Evolutionary conservation across 2,888 invertebrate genomes (phyloP).

Genomic region (Parnassius orleans): DNA sequence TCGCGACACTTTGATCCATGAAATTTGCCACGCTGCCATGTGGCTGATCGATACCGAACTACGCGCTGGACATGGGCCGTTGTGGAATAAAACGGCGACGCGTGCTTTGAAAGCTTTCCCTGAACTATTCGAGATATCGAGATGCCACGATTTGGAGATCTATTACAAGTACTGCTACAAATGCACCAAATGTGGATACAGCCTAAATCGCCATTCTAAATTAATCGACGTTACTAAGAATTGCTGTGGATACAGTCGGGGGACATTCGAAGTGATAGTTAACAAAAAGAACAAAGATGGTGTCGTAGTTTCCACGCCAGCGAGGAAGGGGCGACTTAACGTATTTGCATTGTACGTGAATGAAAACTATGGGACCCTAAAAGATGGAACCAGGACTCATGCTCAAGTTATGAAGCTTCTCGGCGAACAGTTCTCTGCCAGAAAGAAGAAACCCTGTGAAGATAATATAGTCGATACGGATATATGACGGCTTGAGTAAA

Average conservation of each 20-base stretch:
- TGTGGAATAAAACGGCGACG: slow-evolving; percentile 91
- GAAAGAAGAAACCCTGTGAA: slow-evolving; percentile 37
- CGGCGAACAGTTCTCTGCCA: slow-evolving; percentile 83
- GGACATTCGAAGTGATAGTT: slow-evolving; percentile 85
- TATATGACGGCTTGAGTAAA: slow-evolving; percentile 8
- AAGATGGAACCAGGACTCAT: slow-evolving; percentile 79
- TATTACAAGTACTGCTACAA: slow-evolving; percentile 93
- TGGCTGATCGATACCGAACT: slow-evolving; percentile 91
- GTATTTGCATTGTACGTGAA: slow-evolving; percentile 87
- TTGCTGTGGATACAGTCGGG: slow-evolving; percentile 88
- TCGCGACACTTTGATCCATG: slow-evolving; percentile 95
- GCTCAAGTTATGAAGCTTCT: slow-evolving; percentile 89
- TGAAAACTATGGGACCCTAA: slow-evolving; percentile 83
- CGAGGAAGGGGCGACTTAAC: slow-evolving; percentile 75
- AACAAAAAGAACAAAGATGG: slow-evolving; percentile 84
- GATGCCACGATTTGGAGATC: slow-evolving; percentile 93
- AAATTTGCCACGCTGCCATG: slow-evolving; percentile 96
- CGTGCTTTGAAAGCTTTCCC: slow-evolving; percentile 86
- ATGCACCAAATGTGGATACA: slow-evolving; percentile 87
- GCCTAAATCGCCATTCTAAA: slow-evolving; percentile 89
- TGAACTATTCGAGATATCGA: slow-evolving; percentile 89
- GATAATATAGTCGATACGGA: slow-evolving; percentile 22
- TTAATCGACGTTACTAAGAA: slow-evolving; percentile 86
- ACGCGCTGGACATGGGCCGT: slow-evolving; percentile 90
- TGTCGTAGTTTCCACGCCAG: slow-evolving; percentile 71